These are phyloP conservation scores for Meloe dianella DNA, from an alignment of 2,888 invertebrate genomes.

Conservation along the genomic window DNA sequence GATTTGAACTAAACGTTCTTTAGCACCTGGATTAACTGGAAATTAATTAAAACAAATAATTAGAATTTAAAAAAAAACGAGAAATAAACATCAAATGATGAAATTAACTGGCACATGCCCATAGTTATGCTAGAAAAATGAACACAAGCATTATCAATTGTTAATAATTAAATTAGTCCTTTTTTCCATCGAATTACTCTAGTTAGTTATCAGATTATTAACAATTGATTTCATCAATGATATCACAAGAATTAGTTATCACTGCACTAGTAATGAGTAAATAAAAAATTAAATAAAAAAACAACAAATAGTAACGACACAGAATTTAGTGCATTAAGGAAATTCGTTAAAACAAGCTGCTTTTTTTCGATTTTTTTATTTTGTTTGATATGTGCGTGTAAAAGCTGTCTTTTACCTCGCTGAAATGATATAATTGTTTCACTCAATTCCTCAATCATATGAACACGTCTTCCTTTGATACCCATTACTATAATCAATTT, in stretches of 20 bases:
- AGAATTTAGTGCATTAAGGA: conserved; percentile 8
- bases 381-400: neutral
- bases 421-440: conserved; percentile 99
- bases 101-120: conserved; percentile 25
- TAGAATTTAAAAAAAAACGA: conserved; percentile 11
- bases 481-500: conserved; percentile 87
- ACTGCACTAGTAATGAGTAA: conserved; percentile 17
- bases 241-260: conserved; percentile 20
- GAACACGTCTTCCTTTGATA: conserved; percentile 97
- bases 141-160: conserved; percentile 11
- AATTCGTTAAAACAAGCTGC: conserved; percentile 21
- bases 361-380: neutral
- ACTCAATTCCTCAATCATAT: conserved; percentile 98
- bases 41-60: conserved; percentile 42
- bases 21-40: conserved; percentile 91
- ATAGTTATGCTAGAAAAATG: conserved; percentile 25
- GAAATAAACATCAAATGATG: conserved; percentile 19
- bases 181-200: no score
- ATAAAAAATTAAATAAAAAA: conserved; percentile 1
- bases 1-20: conserved; percentile 94
- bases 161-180: conserved; percentile 3
- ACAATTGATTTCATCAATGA: neutral
- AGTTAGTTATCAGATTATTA: conserved; percentile 2
- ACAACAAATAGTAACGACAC: neutral
- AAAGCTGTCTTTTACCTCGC: conserved; percentile 78